Conservation (phyloP, 2,113 vertebrate species). For the Haliaeetus leucogaster region DNA sequence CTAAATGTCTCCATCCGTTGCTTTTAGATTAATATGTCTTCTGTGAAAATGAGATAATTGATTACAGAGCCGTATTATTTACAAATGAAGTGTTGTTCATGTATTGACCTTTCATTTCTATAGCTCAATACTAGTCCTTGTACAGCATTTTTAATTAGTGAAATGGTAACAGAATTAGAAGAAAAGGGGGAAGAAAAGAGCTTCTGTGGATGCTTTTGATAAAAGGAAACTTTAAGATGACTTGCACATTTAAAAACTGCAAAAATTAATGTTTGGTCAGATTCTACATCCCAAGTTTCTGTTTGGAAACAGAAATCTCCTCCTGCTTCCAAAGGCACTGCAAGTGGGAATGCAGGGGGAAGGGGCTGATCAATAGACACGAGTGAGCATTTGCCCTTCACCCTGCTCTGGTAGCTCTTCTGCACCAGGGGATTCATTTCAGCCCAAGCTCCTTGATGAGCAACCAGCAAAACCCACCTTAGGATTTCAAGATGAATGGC, state of each 20-base stretch:
- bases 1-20: constrained; percentile 64
- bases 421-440: not conserved
- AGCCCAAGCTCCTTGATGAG: not conserved
- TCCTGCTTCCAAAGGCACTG: not conserved
- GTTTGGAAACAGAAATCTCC: not conserved
- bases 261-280: not conserved
- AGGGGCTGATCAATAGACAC: not conserved
- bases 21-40: constrained; percentile 67
- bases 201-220: not conserved
- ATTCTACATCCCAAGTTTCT: not conserved
- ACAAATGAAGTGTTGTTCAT: constrained; percentile 70
- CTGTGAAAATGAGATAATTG: constrained; percentile 74
- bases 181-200: not conserved
- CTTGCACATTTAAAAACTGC: not conserved
- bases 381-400: not conserved
- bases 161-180: not conserved
- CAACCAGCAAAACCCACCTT: not conserved
- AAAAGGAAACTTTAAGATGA: not conserved
- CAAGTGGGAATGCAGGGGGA: not conserved
- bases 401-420: not conserved
- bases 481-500: not conserved
- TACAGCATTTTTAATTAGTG: constrained; percentile 49
- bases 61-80: constrained; percentile 71
- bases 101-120: constrained; percentile 67
- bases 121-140: constrained; percentile 47